These are phyloP conservation scores for Eremophila alpestris DNA, from an alignment of 2,797 vertebrate genomes.

Conservation along the genomic window DNA sequence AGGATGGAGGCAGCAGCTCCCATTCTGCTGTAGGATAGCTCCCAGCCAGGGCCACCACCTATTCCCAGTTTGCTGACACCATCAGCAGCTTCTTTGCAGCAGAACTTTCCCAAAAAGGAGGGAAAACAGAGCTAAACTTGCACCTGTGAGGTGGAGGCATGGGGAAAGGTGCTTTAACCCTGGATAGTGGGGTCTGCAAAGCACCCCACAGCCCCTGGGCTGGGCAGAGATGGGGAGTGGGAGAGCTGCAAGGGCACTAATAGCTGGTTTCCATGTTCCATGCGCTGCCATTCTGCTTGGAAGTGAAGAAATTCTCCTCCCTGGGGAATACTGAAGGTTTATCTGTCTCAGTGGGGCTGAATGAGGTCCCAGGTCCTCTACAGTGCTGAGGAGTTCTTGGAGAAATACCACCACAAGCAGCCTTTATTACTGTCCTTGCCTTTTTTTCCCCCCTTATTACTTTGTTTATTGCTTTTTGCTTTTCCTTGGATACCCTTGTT, in stretches of 20 bases:
- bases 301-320: not conserved
- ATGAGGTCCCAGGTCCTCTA: not conserved
- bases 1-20: not conserved
- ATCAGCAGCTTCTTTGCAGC: not conserved
- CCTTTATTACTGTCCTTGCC: accelerated
- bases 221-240: not conserved
- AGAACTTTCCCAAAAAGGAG: not conserved
- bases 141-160: not conserved
- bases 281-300: not conserved
- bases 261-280: not conserved
- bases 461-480: not conserved
- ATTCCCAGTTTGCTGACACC: not conserved
- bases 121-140: not conserved
- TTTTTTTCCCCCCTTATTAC: not conserved
- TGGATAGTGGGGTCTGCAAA: not conserved
- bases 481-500: not conserved
- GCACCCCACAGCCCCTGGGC: not conserved
- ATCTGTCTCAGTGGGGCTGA: not conserved
- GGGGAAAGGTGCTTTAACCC: not conserved
- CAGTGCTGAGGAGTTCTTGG: not conserved
- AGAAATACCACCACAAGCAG: not conserved
- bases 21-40: not conserved
- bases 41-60: not conserved
- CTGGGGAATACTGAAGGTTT: not conserved
- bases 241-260: not conserved